Base-by-base conservation (phyloP, 2,888 invertebrate species). In the Phrixothrix hirtus region DNA sequence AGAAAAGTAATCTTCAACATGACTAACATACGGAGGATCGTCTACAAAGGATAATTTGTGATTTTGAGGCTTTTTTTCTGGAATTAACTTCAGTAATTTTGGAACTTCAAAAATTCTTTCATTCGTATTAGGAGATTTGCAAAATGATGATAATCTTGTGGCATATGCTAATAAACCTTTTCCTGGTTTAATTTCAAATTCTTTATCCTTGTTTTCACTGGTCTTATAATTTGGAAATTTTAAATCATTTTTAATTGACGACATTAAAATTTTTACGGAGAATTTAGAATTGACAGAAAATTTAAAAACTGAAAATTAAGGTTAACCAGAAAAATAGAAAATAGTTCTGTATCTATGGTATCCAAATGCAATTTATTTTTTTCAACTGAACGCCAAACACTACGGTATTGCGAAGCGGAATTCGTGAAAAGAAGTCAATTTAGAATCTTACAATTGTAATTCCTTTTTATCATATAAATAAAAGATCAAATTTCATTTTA, bases 31-130 rank as follows among this genome's bases (percentile, higher is more conserved):
- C 2, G 53, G 47, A 29, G 46, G 42, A 37, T 53, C 53, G 11
- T 53, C 53, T 11, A 53, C 14, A 29, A 53, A 53, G 1, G 42
- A 43, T 10, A 53, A 21, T 42, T 47, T 53, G 14, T 53, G 53
- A 17, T 47, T n/a, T 6, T 7, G 0, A 1, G 47, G 47, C 34
- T 32, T 46, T 13, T 12, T 4, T 34, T 32, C n/a, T 4, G 52
- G 52, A 32, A 4, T 12, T 1, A 16, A 6, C n/a, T 21, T 25
- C 12, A 29, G 13, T 9, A 21, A 11, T 27, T 4, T 25, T 7
- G 47, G 47, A 30, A 51, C 30, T 25, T 47, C 32, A 9, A 14
- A 17, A 10, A 36, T 17, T 9, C n/a, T 3, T 17, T 37, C 11
- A 1, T n/a, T 10, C 10, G 12, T 13, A 16, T 29, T 14, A 13